Evolutionary conservation across 2,888 invertebrate species (phyloP).

Genomic region (Spilosoma lubricipeda): DNA sequence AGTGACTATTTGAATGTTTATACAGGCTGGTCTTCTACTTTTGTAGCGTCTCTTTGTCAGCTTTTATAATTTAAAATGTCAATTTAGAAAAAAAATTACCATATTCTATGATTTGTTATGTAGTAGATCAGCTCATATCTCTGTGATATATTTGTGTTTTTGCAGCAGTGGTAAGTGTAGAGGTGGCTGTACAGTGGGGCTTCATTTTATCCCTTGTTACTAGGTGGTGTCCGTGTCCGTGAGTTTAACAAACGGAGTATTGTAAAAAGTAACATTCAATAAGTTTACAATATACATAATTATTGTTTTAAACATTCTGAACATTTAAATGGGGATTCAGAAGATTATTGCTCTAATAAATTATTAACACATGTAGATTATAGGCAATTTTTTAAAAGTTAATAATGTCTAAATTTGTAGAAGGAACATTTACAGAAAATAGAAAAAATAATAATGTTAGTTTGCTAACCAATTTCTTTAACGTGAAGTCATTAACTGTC

Average conservation of each 20-base stretch:
- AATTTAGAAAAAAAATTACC: constrained; percentile 48
- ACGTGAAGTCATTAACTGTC: neutral
- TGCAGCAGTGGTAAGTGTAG: constrained; percentile 58
- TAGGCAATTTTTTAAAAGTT: neutral
- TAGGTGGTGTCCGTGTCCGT: neutral
- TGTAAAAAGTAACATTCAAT: neutral
- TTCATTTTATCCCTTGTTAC: constrained; percentile 12
- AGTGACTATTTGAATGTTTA: constrained; percentile 86
- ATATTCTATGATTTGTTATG: constrained; percentile 42
- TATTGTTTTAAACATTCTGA: neutral
- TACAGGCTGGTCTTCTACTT: constrained; percentile 77
- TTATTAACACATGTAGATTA: neutral
- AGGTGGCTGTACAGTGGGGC: constrained; percentile 23
- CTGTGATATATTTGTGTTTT: constrained; percentile 56
- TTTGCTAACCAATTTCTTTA: neutral
- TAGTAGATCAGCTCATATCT: constrained; percentile 70
- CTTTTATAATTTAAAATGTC: constrained; percentile 25
- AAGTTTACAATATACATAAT: neutral
- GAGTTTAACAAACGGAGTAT: neutral
- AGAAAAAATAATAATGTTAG: neutral
- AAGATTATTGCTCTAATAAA: neutral
- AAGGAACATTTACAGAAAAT: neutral
- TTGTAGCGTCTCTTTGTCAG: constrained; percentile 45
- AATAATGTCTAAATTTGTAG: neutral
- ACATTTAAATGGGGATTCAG: neutral